These are phyloP conservation scores for Piscicola geometra DNA, from an alignment of 2,888 invertebrate genomes.

Conservation along the genomic window DNA sequence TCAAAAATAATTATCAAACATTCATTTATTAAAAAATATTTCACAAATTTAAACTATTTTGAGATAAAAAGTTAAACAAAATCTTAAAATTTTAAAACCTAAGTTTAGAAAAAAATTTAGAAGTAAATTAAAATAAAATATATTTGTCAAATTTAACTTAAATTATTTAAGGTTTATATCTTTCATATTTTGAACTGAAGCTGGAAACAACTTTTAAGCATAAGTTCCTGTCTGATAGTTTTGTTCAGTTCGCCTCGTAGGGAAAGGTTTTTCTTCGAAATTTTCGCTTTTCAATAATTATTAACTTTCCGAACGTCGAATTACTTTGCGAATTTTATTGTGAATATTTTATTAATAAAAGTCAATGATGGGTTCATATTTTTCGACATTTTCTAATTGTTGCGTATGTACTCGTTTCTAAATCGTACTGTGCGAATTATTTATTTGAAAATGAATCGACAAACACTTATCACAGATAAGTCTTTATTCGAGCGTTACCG, in stretches of 20 bases:
- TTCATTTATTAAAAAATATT: no score
- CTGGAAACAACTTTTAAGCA: conserved; percentile 18
- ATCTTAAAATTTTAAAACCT: no score
- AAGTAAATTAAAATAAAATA: no score
- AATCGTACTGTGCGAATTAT: conserved; percentile 2
- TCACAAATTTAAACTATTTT: no score
- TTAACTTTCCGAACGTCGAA: background rate
- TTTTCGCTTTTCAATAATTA: conserved; percentile 2
- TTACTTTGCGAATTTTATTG: background rate
- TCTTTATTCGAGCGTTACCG: conserved; percentile 5
- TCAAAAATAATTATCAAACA: no score
- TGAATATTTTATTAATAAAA: conserved; percentile 4
- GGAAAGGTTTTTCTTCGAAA: background rate
- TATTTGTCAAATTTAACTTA: no score
- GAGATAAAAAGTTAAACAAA: no score
- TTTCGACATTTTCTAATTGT: background rate
- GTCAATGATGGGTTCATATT: background rate
- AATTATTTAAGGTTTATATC: no score
- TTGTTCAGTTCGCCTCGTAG: background rate
- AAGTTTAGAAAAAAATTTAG: no score
- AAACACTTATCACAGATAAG: conserved; percentile 4
- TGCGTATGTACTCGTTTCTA: conserved; percentile 2
- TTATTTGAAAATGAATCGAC: background rate
- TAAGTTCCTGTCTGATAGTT: background rate
- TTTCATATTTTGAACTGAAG: no score